Percentiles rank a stretch among this genome's conserved stretches.
phyloP scores from a whole-genome alignment of 2,888 invertebrate species.

The Nomada goodeniana region DNA sequence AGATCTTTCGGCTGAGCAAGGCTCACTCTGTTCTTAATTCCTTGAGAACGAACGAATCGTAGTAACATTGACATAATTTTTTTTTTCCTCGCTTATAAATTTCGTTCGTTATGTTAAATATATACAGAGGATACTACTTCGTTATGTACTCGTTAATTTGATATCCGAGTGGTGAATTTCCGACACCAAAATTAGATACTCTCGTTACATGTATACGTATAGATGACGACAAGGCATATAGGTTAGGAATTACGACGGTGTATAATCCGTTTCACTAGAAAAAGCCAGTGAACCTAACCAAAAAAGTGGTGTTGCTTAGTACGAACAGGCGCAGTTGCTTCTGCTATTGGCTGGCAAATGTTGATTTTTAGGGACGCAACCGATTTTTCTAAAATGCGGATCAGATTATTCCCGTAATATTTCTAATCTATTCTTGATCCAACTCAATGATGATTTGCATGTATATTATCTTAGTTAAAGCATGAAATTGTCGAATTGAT shows the following conservation, averaged over 20 bases:
- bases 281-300: too few relatives aligned
- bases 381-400: too few relatives aligned
- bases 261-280: too few relatives aligned
- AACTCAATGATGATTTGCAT: too few relatives aligned
- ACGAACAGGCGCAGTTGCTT: too few relatives aligned
- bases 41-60: conserved; percentile 33
- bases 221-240: neutral
- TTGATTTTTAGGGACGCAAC: too few relatives aligned
- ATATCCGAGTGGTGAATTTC: neutral
- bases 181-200: conserved; percentile 24
- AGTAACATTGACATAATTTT: conserved; percentile 56
- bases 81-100: neutral
- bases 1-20: conserved; percentile 26
- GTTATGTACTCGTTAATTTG: neutral
- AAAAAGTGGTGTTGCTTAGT: too few relatives aligned
- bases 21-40: conserved; percentile 23
- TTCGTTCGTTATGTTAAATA: neutral
- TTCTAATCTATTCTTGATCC: too few relatives aligned
- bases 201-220: neutral
- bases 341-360: too few relatives aligned
- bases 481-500: too few relatives aligned
- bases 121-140: neutral
- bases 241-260: conserved; percentile 28
- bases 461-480: too few relatives aligned
- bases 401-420: too few relatives aligned